phyloP scores from a whole-genome alignment of 2,888 invertebrate genomes.

The Volucella inflata region DNA sequence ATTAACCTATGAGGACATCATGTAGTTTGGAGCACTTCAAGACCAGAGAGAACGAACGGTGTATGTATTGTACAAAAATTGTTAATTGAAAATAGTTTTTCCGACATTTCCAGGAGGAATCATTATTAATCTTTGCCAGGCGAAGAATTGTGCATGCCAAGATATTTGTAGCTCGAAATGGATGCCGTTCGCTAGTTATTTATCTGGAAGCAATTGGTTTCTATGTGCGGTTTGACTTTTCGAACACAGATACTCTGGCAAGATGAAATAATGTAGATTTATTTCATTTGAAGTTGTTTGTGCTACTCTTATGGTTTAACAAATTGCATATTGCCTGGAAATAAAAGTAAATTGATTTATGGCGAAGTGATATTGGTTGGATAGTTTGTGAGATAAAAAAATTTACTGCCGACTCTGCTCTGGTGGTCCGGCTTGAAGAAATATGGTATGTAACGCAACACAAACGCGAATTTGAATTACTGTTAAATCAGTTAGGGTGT shows the following conservation, averaged over 20 bases:
- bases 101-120: conserved; percentile 69
- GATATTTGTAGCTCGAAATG: conserved; percentile 38
- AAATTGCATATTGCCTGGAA: conserved; percentile 73
- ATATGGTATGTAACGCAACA: not conserved
- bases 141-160: conserved; percentile 46
- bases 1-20: conserved; percentile 13
- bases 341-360: conserved; percentile 73
- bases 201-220: conserved; percentile 73
- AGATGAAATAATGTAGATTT: conserved; percentile 39
- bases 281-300: conserved; percentile 68
- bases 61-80: conserved; percentile 20
- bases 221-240: conserved; percentile 62
- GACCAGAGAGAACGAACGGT: not conserved
- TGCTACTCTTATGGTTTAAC: conserved; percentile 71
- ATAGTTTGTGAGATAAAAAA: conserved; percentile 40
- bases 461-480: not conserved
- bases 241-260: conserved; percentile 14
- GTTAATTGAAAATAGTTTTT: conserved; percentile 75
- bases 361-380: conserved; percentile 52
- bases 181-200: conserved; percentile 62
- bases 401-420: not conserved
- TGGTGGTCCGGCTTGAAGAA: conserved; percentile 40
- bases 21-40: not conserved
- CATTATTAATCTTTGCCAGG: conserved; percentile 71
- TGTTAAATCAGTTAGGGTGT: conserved; percentile 16